Conservation (phyloP, 37 sponge, comb jelly and placozoan species). For the Spongilla lacustris region DNA sequence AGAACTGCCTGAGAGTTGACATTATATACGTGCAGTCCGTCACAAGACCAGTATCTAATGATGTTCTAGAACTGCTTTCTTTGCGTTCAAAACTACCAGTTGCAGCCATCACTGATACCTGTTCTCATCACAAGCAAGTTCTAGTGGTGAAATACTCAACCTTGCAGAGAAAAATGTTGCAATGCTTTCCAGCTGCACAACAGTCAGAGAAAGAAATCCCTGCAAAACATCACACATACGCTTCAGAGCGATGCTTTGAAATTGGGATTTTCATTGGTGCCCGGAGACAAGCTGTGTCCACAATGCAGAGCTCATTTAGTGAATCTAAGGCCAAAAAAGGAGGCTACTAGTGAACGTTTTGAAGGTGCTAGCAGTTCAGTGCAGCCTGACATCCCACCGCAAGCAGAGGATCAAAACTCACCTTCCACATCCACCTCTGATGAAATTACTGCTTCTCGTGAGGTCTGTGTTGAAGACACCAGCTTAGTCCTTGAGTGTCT, state of each 20-base stretch:
- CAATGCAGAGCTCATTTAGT: neutral
- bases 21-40: too few species aligned
- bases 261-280: neutral
- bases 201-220: neutral
- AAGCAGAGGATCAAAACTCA: neutral
- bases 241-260: neutral
- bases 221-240: neutral
- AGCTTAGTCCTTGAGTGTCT: neutral
- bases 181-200: neutral
- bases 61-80: neutral
- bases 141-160: neutral
- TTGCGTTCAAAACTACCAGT: neutral
- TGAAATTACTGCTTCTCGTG: neutral
- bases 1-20: too few species aligned
- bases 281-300: neutral
- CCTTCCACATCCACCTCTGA: neutral
- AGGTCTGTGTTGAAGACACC: slow-evolving; percentile 1
- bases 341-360: neutral
- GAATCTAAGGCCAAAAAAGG: neutral
- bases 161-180: neutral
- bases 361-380: neutral
- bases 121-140: neutral
- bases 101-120: neutral
- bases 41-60: neutral
- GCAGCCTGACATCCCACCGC: neutral